Percentiles rank a stretch among this genome's conserved stretches.
These are phyloP conservation scores for Paratrypauchen microcephalus DNA, from an alignment of 2,797 vertebrate species.

Conservation along the genomic window DNA sequence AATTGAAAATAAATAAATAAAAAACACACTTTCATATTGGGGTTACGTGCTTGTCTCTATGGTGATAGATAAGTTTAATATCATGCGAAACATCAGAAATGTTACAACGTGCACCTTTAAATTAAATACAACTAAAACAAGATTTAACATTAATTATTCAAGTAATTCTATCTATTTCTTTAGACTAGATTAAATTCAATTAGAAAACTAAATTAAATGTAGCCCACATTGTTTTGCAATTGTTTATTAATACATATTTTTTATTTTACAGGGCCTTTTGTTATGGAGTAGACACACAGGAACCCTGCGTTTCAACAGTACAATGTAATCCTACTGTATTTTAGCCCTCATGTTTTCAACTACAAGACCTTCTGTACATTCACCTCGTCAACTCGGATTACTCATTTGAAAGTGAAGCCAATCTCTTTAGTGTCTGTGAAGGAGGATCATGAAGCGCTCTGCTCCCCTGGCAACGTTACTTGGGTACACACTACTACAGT, in stretches of 20 bases:
- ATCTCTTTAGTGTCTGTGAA: slow-evolving; percentile 34
- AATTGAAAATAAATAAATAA: too few species aligned
- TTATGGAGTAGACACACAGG: neutral
- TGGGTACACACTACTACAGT: slow-evolving; percentile 13
- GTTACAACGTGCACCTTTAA: too few species aligned
- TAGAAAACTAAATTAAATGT: neutral
- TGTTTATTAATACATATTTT: slow-evolving; percentile 5
- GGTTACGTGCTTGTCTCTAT: too few species aligned
- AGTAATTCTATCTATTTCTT: too few species aligned
- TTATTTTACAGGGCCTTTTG: slow-evolving; percentile 42
- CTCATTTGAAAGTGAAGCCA: slow-evolving; percentile 37
- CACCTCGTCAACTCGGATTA: slow-evolving; percentile 20
- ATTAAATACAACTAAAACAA: too few species aligned
- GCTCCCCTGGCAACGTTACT: slow-evolving; percentile 7
- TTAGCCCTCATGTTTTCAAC: slow-evolving; percentile 35
- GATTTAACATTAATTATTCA: too few species aligned
- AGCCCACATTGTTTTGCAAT: neutral
- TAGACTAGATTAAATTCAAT: too few species aligned
- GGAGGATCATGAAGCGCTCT: slow-evolving; percentile 49
- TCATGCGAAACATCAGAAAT: too few species aligned
- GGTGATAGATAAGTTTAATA: too few species aligned
- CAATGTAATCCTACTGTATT: slow-evolving; percentile 14
- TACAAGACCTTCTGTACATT: slow-evolving; percentile 17
- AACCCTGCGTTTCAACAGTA: slow-evolving; percentile 8
- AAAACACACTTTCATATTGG: too few species aligned